Evolutionary conservation across 2,113 vertebrate species (phyloP).

Genomic region (Centropus unirufus): DNA sequence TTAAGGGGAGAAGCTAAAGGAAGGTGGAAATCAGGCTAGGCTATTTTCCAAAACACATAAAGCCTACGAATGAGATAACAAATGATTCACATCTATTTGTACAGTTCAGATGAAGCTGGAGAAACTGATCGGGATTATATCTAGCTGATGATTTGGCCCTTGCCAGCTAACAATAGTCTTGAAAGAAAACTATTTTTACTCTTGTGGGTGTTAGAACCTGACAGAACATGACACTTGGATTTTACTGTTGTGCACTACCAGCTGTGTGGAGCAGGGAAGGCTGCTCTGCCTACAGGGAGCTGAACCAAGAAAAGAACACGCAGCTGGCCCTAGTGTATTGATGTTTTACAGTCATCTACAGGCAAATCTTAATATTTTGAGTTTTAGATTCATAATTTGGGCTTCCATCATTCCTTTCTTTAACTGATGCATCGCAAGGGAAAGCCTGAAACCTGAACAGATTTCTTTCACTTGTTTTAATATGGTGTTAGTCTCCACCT

Average conservation of each 20-base stretch:
- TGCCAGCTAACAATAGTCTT: neutral
- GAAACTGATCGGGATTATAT: neutral
- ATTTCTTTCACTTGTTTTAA: neutral
- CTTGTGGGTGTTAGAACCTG: neutral
- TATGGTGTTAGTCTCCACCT: fast-evolving
- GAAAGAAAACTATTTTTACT: neutral
- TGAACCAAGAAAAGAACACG: fast-evolving
- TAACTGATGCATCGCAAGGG: neutral
- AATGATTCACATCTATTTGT: fast-evolving
- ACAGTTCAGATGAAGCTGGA: neutral
- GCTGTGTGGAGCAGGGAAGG: neutral
- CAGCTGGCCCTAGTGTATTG: neutral
- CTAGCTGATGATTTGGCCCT: neutral
- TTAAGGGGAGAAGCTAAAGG: neutral
- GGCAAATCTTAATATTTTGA: neutral
- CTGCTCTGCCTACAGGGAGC: neutral
- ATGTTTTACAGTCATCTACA: neutral
- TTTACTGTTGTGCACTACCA: neutral
- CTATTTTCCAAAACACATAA: neutral
- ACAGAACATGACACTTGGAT: neutral
- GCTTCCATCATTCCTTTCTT: neutral
- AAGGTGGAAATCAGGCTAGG: neutral
- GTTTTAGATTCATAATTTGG: neutral
- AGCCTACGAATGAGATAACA: neutral
- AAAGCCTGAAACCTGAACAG: neutral